Percentiles rank a stretch among this genome's conserved stretches.
Evolutionary conservation across 53 echinoderm and acorn worm species (phyloP).

Genomic region (Stichopus horrens): DNA sequence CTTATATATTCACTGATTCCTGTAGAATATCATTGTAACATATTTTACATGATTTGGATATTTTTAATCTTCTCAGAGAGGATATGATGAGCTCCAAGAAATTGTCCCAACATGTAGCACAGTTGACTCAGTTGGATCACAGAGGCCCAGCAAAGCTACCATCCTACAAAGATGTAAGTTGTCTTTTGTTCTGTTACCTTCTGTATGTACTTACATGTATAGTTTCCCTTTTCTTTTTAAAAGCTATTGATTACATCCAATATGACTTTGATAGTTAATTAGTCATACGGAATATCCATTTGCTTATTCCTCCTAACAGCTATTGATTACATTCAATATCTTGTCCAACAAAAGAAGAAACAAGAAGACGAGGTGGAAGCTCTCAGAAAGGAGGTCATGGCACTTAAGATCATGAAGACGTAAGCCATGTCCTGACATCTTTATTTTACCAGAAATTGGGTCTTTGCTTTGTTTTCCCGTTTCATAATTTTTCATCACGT

Average conservation of each 20-base stretch:
- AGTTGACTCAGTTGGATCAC: conserved; percentile 78
- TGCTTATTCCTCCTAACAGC: conserved; percentile 45
- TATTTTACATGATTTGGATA: not conserved
- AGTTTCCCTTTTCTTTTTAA: not conserved
- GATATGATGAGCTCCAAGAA: conserved; percentile 92
- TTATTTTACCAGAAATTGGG: too few species aligned
- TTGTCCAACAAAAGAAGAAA: conserved; percentile 94
- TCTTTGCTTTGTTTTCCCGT: too few species aligned
- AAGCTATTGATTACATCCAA: not conserved
- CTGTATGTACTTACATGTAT: conserved; percentile 76
- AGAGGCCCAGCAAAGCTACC: conserved; percentile 92
- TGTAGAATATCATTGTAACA: not conserved
- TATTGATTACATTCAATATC: conserved; percentile 93
- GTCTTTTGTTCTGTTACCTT: conserved; percentile 52
- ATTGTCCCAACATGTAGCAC: conserved; percentile 94
- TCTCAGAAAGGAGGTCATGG: conserved; percentile 99
- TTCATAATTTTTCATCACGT: too few species aligned
- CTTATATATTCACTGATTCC: too few species aligned
- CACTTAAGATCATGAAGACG: conserved; percentile 99
- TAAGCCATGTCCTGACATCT: conserved; percentile 26
- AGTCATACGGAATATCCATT: not conserved
- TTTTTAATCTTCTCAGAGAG: conserved; percentile 65
- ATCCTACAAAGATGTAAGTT: conserved; percentile 92
- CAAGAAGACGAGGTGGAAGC: conserved; percentile 93
- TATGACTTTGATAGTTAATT: not conserved